phyloP scores from a whole-genome alignment of 2,113 vertebrate species.

The Petroica traversi region DNA sequence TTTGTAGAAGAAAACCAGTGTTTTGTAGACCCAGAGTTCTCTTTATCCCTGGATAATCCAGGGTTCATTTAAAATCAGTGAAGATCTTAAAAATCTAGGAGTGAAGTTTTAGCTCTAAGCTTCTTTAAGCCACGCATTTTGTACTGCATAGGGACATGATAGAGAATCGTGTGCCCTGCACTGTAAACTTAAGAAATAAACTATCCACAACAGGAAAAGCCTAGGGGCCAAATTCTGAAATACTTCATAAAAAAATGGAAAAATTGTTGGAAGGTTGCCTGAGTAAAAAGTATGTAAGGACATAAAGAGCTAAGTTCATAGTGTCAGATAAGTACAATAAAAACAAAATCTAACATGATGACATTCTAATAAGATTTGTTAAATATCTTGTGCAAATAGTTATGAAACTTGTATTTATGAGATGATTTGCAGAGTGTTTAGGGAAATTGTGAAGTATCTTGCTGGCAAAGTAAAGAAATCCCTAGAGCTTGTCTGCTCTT shows the following conservation, averaged over 20 bases:
- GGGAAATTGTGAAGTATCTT: slow-evolving; percentile 16
- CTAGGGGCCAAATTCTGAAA: not conserved
- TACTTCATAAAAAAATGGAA: not conserved
- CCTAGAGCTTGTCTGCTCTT: slow-evolving; percentile 12
- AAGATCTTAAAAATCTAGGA: not conserved
- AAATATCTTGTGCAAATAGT: slow-evolving; percentile 13
- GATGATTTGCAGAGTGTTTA: not conserved
- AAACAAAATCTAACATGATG: not conserved
- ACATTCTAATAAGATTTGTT: slow-evolving; percentile 21
- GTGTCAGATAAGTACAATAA: not conserved
- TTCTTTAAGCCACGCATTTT: not conserved
- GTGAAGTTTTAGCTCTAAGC: not conserved
- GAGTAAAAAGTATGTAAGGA: not conserved
- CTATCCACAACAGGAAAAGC: not conserved
- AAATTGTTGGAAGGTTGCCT: not conserved
- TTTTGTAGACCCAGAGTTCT: not conserved
- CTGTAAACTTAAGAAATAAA: slow-evolving; percentile 3
- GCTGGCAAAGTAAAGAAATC: not conserved
- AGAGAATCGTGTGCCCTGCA: not conserved
- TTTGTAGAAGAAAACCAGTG: not conserved
- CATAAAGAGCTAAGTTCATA: not conserved
- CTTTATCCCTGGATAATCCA: not conserved
- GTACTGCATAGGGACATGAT: not conserved
- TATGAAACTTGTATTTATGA: slow-evolving; percentile 14
- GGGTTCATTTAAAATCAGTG: not conserved